phyloP scores from a whole-genome alignment of 2,888 invertebrate genomes.

The Cancer borealis region DNA sequence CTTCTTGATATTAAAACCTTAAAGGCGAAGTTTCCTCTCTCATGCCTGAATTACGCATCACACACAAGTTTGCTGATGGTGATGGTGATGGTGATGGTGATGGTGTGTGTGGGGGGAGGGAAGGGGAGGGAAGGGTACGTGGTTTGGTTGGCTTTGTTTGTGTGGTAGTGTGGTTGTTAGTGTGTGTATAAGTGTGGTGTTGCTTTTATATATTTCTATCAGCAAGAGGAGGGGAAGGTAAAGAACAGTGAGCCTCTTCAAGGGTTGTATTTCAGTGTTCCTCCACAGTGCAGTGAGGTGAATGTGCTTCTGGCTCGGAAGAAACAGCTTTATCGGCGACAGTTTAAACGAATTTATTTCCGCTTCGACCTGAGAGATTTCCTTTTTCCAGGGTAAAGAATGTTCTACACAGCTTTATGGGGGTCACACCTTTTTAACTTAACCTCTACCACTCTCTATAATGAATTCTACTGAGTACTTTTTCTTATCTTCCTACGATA shows the following conservation, averaged over 20 bases:
- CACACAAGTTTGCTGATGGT: background rate
- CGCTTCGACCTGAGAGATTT: background rate
- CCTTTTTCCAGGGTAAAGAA: slow-evolving; percentile 23
- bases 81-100: background rate
- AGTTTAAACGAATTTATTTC: slow-evolving; percentile 21
- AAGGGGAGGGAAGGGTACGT: background rate
- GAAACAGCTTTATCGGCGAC: background rate
- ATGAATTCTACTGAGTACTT: background rate
- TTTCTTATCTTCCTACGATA: background rate
- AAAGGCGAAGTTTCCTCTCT: slow-evolving; percentile 35
- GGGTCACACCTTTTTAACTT: background rate
- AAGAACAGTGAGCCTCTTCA: too few relatives aligned
- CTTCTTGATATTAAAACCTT: slow-evolving; percentile 44
- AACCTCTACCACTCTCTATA: background rate
- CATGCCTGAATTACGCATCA: background rate
- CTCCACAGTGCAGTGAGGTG: background rate
- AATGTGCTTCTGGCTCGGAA: background rate
- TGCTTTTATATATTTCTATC: too few relatives aligned
- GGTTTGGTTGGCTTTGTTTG: background rate
- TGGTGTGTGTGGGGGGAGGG: background rate
- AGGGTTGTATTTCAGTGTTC: background rate
- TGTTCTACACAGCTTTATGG: background rate
- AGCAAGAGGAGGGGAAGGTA: too few relatives aligned
- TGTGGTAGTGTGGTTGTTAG: background rate
- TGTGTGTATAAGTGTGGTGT: background rate